These are phyloP conservation scores for Apostichopus japonicus DNA, from an alignment of 35 echinoderm and acorn worm genomes.

Conservation along the genomic window DNA sequence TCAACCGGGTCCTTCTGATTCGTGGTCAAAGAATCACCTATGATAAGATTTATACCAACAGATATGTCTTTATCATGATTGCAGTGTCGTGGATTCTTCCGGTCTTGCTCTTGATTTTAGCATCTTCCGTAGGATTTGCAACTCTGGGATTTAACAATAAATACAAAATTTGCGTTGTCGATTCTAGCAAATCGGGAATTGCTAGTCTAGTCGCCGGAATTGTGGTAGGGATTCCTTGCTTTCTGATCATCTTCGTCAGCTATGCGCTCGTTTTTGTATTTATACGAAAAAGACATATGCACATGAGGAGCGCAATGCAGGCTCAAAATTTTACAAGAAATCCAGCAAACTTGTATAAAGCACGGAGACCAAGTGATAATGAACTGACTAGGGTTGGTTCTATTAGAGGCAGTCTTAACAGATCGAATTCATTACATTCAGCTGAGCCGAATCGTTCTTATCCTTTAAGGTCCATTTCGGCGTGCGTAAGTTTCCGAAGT, in stretches of 20 bases:
- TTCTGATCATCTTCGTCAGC: not conserved
- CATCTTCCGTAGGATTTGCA: not conserved
- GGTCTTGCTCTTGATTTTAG: not conserved
- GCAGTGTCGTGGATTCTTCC: slow-evolving; percentile 20
- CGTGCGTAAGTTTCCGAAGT: no score
- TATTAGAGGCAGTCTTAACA: no score
- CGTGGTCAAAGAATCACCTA: not conserved
- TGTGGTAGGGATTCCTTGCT: not conserved
- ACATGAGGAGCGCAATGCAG: not conserved
- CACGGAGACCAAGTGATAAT: no score
- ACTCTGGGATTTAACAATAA: slow-evolving; percentile 22
- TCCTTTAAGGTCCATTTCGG: no score
- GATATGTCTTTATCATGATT: not conserved
- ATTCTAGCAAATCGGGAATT: not conserved
- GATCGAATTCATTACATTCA: no score
- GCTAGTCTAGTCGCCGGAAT: slow-evolving; percentile 14
- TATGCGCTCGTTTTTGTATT: not conserved
- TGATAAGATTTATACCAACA: not conserved
- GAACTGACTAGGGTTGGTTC: no score
- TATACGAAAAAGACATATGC: not conserved
- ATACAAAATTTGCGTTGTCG: slow-evolving; percentile 28
- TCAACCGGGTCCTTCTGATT: not conserved
- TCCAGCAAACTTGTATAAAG: no score
- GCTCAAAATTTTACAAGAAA: not conserved
- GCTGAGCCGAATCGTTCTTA: no score